These are phyloP conservation scores for Beris chalybata DNA, from an alignment of 2,888 invertebrate species.

Conservation along the genomic window DNA sequence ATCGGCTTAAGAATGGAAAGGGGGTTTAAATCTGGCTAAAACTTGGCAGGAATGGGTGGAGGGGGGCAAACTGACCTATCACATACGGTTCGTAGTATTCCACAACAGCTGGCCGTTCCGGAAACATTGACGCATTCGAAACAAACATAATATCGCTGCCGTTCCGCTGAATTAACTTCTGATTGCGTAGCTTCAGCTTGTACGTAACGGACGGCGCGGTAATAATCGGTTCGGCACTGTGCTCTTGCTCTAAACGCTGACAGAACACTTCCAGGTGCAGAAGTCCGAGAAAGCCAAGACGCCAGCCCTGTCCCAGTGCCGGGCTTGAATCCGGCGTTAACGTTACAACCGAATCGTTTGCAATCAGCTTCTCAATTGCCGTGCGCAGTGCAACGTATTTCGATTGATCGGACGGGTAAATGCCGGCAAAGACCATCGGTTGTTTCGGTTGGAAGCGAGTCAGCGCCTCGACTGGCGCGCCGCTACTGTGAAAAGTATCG, in stretches of 20 bases:
- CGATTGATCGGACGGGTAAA: slow-evolving; percentile 87
- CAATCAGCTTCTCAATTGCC: slow-evolving; percentile 87
- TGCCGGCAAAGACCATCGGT: slow-evolving; percentile 84
- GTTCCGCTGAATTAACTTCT: slow-evolving; percentile 67
- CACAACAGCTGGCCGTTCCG: slow-evolving; percentile 66
- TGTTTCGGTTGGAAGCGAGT: slow-evolving; percentile 66
- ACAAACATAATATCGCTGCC: slow-evolving; percentile 65
- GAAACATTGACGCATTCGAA: slow-evolving; percentile 77
- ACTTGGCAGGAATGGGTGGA: neutral
- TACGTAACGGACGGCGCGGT: slow-evolving; percentile 88
- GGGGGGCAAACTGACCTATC: slow-evolving; percentile 59
- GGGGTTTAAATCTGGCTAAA: neutral
- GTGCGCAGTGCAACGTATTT: slow-evolving; percentile 72
- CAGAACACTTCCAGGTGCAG: slow-evolving; percentile 88
- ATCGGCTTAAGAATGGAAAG: too few relatives aligned
- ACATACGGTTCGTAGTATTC: slow-evolving; percentile 87
- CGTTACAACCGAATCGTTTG: slow-evolving; percentile 94
- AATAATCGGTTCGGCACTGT: slow-evolving; percentile 77
- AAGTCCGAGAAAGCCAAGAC: slow-evolving; percentile 83
- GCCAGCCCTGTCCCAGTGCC: slow-evolving; percentile 86
- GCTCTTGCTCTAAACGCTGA: slow-evolving; percentile 82
- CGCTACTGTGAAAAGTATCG: slow-evolving; percentile 69
- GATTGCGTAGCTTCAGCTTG: slow-evolving; percentile 71
- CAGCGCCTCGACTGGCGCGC: slow-evolving; percentile 60
- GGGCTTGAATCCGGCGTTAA: slow-evolving; percentile 79